These are phyloP conservation scores for Lindbergichthys nudifrons DNA, from an alignment of 2,797 vertebrate genomes.

Conservation along the genomic window DNA sequence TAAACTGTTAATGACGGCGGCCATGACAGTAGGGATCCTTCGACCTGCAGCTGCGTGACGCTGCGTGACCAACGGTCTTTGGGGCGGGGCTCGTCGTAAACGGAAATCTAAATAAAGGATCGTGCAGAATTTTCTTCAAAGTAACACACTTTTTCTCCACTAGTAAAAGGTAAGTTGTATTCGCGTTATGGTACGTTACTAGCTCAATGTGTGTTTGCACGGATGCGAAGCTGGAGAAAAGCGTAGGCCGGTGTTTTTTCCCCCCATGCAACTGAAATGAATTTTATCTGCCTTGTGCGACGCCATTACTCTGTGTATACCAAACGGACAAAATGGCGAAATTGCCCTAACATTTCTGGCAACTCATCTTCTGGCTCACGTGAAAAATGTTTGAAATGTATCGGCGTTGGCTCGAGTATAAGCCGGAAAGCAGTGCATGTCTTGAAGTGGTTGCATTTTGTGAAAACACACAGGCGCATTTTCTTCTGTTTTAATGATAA, in stretches of 20 bases:
- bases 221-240: background rate
- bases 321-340: conserved; percentile 88
- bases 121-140: conserved; percentile 75
- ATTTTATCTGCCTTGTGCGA: conserved; percentile 79
- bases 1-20: background rate
- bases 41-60: conserved; percentile 54
- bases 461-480: background rate
- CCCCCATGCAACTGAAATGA: conserved; percentile 67
- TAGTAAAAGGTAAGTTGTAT: conserved; percentile 74
- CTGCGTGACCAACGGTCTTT: conserved; percentile 51
- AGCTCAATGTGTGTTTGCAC: conserved; percentile 17
- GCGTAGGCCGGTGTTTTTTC: background rate
- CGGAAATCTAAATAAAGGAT: conserved; percentile 86
- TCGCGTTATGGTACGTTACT: rapidly evolving
- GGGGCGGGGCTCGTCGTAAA: conserved; percentile 84
- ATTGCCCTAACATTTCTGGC: conserved; percentile 47
- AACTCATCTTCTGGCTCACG: background rate
- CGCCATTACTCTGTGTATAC: conserved; percentile 86
- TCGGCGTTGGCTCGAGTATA: background rate
- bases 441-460: background rate
- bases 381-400: background rate
- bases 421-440: rapidly evolving
- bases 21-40: conserved; percentile 48
- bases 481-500: conserved; percentile 8
- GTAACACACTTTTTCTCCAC: conserved; percentile 58